Evolutionary conservation across 2,888 invertebrate genomes (phyloP).

Genomic region (Philopedon plagiatum): DNA sequence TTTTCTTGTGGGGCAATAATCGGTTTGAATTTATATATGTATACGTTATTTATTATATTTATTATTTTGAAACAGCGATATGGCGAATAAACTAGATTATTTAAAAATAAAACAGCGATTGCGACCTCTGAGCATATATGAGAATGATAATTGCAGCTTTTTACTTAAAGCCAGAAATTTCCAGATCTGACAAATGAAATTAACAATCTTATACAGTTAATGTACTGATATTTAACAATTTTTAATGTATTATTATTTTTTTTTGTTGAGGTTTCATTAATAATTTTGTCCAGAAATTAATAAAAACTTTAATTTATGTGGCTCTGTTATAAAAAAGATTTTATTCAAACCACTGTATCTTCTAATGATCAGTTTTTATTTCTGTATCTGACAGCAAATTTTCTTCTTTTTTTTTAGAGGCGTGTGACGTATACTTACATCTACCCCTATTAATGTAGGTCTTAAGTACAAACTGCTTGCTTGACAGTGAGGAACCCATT

Average conservation of each 20-base stretch:
- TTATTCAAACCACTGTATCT: too few species aligned
- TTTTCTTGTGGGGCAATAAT: neutral
- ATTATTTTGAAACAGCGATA: conserved; percentile 10
- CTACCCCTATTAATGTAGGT: conserved; percentile 96
- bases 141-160: neutral
- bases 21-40: neutral
- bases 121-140: neutral
- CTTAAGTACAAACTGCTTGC: conserved; percentile 94
- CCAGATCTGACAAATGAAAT: neutral
- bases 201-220: too few species aligned
- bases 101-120: neutral
- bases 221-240: too few species aligned
- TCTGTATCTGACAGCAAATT: neutral
- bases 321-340: too few species aligned
- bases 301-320: too few species aligned
- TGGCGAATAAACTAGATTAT: neutral
- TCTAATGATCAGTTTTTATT: too few species aligned
- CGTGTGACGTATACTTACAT: conserved; percentile 90
- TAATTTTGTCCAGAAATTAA: too few species aligned
- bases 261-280: too few species aligned
- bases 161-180: neutral
- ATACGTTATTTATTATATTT: conserved; percentile 1
- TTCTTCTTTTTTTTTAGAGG: too few species aligned
- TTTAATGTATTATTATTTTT: too few species aligned
- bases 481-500: conserved; percentile 96